These are phyloP conservation scores for Seladonia tumulorum DNA, from an alignment of 2,888 invertebrate genomes.

Conservation along the genomic window DNA sequence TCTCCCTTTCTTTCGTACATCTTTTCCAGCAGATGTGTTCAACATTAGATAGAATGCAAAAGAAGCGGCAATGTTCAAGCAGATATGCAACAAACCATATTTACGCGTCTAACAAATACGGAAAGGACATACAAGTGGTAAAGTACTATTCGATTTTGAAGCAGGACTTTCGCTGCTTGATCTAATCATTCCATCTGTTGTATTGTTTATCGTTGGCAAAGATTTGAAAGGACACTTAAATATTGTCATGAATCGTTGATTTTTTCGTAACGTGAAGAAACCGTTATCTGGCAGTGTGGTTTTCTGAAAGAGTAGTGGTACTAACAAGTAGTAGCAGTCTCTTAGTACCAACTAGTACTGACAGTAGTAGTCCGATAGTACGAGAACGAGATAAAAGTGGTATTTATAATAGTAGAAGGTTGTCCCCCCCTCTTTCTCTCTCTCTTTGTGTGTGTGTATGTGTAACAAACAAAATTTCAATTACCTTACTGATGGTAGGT, in stretches of 20 bases:
- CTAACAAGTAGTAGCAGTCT: not conserved
- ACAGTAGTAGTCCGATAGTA: not conserved
- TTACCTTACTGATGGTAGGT: conserved; percentile 79
- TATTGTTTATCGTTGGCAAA: conserved; percentile 79
- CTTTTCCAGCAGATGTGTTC: not conserved
- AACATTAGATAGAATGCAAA: not conserved
- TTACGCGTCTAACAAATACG: conserved; percentile 21
- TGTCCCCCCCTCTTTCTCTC: not conserved
- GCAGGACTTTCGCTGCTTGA: conserved; percentile 81
- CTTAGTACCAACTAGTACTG: conserved; percentile 49
- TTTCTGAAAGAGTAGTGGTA: conserved; percentile 78
- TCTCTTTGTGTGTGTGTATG: not conserved
- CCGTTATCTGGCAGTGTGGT: conserved; percentile 79
- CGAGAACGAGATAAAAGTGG: not conserved
- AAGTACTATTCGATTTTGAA: conserved; percentile 73
- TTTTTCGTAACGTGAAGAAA: conserved; percentile 81
- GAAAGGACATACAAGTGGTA: conserved; percentile 79
- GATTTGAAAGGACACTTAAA: conserved; percentile 82
- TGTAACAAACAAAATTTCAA: conserved; percentile 2
- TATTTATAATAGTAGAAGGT: not conserved
- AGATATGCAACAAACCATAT: conserved; percentile 22
- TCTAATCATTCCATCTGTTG: conserved; percentile 80
- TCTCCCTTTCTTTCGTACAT: not conserved
- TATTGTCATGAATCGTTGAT: conserved; percentile 80
- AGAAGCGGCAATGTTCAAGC: conserved; percentile 31